Base-by-base conservation (phyloP, 2,797 vertebrate genomes). In the Cryptoblepharus egeriae region DNA sequence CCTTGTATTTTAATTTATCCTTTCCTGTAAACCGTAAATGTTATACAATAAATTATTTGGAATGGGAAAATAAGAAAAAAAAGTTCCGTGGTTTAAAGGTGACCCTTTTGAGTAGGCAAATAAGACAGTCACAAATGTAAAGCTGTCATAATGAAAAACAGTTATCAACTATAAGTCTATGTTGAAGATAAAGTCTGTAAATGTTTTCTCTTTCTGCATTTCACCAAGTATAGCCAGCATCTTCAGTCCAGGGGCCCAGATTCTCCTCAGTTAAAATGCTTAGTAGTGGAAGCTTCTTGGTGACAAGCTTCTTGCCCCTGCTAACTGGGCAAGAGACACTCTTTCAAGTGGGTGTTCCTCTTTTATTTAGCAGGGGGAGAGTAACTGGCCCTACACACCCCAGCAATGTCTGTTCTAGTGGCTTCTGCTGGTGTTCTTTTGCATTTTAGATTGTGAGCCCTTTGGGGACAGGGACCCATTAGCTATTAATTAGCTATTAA, bases 81-180 rank as follows among this genome's bases (percentile, higher is more conserved):
- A 2, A 13, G 3, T 69, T n/a, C 76, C 24, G 77, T 26, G 42
- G 28, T 63, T 83, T 28, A 64, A 3, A 64, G 77, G 79, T 63
- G 86, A 8, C 42, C 60, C 57, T 86, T 88, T 84, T 84, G 35
- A 70, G 26, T 18, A 78, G 12, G 60, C 55, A 80, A 28, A 35
- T n/a, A 73, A 73, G 24, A 16, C 77, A 77, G 15, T 60, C 68
- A 74, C 55, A 45, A 74, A 61, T 68, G 35, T n/a, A 58, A 69
- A 13, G 26, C 24, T 30, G 16, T 57, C 57, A 18, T 69, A 26
- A 1, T 39, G 39, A 30, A 65, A 24, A 67, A 58, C 32, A 10
- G 4, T 3, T 39, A 57, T 26, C n/a, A n/a, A n/a, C n/a, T 57
- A 55, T n/a, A 12, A 35, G 15, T 74, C 49, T 57, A 11, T 20